Evolutionary conservation across 2,113 vertebrate species (phyloP).

Genomic region (Podilymbus podiceps): DNA sequence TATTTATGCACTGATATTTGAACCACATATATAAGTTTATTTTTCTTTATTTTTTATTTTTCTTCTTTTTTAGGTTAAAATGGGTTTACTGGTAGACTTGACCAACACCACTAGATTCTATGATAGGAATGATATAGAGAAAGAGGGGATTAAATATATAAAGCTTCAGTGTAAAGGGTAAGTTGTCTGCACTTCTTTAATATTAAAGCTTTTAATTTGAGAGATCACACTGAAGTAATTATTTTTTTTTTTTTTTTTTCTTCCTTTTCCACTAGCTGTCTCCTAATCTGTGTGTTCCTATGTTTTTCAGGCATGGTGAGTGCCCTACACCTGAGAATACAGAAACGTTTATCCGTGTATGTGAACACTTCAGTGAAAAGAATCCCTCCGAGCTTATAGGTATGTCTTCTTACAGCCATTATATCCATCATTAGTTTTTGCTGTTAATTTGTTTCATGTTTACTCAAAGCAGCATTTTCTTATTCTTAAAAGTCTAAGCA

Average conservation of each 20-base stretch:
- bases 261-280: background rate
- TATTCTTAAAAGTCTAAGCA: background rate
- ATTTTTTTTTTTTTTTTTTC: background rate
- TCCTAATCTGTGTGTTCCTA: constrained; percentile 16
- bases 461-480: background rate
- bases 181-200: background rate
- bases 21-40: background rate
- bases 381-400: constrained; percentile 94
- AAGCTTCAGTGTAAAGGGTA: constrained; percentile 98
- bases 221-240: background rate
- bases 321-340: constrained; percentile 90
- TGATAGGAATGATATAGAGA: constrained; percentile 92
- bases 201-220: constrained; percentile 1
- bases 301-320: constrained; percentile 86
- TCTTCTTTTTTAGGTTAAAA: constrained; percentile 86
- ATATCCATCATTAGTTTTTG: background rate
- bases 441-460: background rate
- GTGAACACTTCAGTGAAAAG: constrained; percentile 90
- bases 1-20: background rate
- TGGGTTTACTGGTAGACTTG: constrained; percentile 94
- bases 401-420: constrained; percentile 46
- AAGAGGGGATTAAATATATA: constrained; percentile 92
- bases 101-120: constrained; percentile 97
- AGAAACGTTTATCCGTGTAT: constrained; percentile 87
- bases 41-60: background rate